Conservation (phyloP, 2,888 invertebrate genomes). For the Chydorus sphaericus region DNA sequence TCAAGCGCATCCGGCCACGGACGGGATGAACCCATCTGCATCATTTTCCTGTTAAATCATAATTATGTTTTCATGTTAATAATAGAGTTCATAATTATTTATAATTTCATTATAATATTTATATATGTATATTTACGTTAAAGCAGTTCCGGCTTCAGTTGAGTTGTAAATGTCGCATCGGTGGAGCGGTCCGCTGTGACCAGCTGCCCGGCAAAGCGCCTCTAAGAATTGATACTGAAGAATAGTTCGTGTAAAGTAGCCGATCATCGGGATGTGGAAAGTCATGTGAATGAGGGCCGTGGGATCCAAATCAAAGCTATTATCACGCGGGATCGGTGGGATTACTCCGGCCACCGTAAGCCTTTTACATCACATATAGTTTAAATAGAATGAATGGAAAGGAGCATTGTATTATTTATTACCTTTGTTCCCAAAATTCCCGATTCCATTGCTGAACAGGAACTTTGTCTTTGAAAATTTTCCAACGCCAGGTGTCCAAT, state of each 20-base stretch:
- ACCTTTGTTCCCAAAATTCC: slow-evolving; percentile 24
- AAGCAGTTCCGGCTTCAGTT: slow-evolving; percentile 29
- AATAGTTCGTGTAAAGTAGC: slow-evolving; percentile 34
- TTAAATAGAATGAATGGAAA: too few relatives aligned
- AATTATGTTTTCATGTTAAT: too few relatives aligned
- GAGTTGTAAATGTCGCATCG: slow-evolving; percentile 33
- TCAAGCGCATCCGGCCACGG: slow-evolving; percentile 36
- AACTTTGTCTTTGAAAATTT: slow-evolving; percentile 24
- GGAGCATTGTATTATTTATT: background rate
- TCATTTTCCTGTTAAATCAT: slow-evolving; percentile 24
- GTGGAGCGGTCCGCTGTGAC: slow-evolving; percentile 23
- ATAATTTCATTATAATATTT: background rate
- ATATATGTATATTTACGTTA: slow-evolving; percentile 20
- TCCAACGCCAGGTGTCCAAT: slow-evolving; percentile 26
- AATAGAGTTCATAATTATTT: too few relatives aligned
- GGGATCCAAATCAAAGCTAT: slow-evolving; percentile 21
- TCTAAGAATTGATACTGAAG: slow-evolving; percentile 37
- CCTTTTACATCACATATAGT: too few relatives aligned
- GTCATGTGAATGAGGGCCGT: slow-evolving; percentile 24
- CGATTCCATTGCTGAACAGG: slow-evolving; percentile 23
- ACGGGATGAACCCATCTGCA: slow-evolving; percentile 33
- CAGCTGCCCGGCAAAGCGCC: slow-evolving; percentile 30
- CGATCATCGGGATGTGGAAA: slow-evolving; percentile 24
- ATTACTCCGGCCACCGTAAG: slow-evolving; percentile 22
- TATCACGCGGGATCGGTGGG: slow-evolving; percentile 20